Evolutionary conservation across 2,888 invertebrate species (phyloP), one percentile per base, ranked within the genome.

Genomic region (Augiades crinisus): DNA sequence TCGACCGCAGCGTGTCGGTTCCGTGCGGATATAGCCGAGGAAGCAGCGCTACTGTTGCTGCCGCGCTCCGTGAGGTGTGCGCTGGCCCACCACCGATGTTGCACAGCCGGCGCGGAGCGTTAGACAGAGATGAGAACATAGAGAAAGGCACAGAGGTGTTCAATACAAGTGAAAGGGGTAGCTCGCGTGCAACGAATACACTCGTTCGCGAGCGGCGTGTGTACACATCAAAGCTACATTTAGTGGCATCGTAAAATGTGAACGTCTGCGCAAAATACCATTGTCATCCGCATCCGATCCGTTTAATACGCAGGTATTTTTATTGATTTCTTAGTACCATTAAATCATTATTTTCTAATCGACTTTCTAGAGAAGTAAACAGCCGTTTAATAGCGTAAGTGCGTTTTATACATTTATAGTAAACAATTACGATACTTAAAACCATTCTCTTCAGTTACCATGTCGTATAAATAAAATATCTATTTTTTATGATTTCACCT

Each of bases 131-230:
- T 69, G 75, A 75, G 69, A 72, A 84, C 70, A 84, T 74, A 79
- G 88, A 86, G 88, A 88, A 88, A 88, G 88, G 88, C 86, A 75
- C 75, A 65, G 70, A 64, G 64, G 72, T 75, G 74, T 75, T 78
- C 78, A 83, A 79, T 75, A 80, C 77, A 84, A 88, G 88, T 88
- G 88, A 88, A 88, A 88, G 88, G 88, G 88, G 86, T 84, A 77
- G 82, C 77, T 75, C 73, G 70, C 72, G 75, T 73, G 73, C 83
- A 82, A 81, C 80, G 80, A 83, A 72, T 73, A 70, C 72, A 72
- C 72, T 70, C 67, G 67, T 71, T 72, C 64, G 56, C 63, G 65
- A 67, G 53, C 61, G 56, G 61, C 67, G 62, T 63, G 61, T 60
- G 64, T 66, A 66, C 59, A 64, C 75, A 76, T 73, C 68, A 73